Evolutionary conservation across 2,888 invertebrate genomes (phyloP), one percentile per base, ranked within the genome.

Genomic region (Globia sparganii): DNA sequence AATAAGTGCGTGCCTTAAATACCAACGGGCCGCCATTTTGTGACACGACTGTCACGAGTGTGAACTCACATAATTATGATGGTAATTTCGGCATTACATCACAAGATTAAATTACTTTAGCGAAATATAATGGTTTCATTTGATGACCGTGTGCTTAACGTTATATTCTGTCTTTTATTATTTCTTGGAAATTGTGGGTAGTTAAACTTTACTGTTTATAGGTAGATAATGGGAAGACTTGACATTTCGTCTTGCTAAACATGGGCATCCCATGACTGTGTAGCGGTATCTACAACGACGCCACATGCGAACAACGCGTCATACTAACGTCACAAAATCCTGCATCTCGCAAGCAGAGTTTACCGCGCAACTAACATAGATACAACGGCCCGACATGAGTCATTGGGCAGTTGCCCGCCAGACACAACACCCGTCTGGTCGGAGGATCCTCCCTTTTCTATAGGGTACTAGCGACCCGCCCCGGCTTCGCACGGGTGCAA

Each of bases 81-180:
- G 31, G 68, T 73, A 77, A 78, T 77, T 75, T 86, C 74, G 72
- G 61, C 56, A 1, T 86, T 80, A 84, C 78, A 80, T 86, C 79
- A 86, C 72, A 81, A 37, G 53, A 76, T 25, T 56, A 84, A 84
- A 86, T 86, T 81, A 81, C 80, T 86, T 80, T 79, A 58, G 74
- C 58, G 61, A 72, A 75, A 78, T 68, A 71, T 81, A 77, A 74
- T 70, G 43, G 71, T 71, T 76, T 68, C 25, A 80, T 79, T 83
- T 83, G 80, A 83, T 61, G 73, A 61, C 75, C 25, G 28, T 34
- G 69, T 53, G 59, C 61, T 53, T 31, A 31, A 67, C 13, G 49
- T 40, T 61, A n/a, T 56, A 75, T 66, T 64, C 46, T 79, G n/a
- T 58, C 2, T 69, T 69, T 80, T 70, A 84, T 80, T 80, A 80